Conservation (phyloP, 2,797 vertebrate species). For the Aldrovandia affinis region DNA sequence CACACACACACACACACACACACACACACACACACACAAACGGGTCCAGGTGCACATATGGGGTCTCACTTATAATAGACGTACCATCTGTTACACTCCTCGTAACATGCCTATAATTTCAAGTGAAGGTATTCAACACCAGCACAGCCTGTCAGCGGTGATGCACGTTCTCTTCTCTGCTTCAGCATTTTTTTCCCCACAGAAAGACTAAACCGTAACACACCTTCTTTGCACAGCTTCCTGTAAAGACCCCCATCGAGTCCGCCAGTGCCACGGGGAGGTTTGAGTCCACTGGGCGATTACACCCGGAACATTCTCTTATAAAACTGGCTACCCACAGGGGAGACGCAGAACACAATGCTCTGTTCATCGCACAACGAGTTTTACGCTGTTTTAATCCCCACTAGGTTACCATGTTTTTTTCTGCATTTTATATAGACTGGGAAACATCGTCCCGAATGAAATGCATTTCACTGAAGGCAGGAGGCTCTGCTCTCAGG, state of each 20-base stretch:
- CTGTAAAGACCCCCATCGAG: constrained; percentile 40
- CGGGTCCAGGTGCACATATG: too few species aligned
- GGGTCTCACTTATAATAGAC: constrained; percentile 8
- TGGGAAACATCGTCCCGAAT: background rate
- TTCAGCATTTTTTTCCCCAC: constrained; percentile 19
- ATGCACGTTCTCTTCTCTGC: background rate
- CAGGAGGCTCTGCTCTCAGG: background rate
- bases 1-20: constrained; percentile 23
- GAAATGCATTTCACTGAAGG: background rate
- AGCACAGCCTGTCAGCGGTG: background rate
- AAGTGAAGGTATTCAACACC: background rate
- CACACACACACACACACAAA: too few species aligned
- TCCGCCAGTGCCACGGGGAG: constrained; percentile 36
- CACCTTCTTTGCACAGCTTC: constrained; percentile 32
- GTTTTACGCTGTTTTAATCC: background rate
- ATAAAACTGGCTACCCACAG: constrained; percentile 37
- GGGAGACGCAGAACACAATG: constrained; percentile 30
- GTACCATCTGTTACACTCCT: constrained; percentile 41
- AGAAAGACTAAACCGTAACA: constrained; percentile 30
- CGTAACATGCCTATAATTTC: background rate
- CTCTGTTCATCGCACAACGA: constrained; percentile 29
- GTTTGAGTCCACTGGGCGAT: constrained; percentile 36
- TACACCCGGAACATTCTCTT: constrained; percentile 30
- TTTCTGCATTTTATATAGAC: constrained; percentile 15
- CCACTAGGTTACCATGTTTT: background rate